A percentile compares a stretch with the other conserved stretches of the same genome.
Evolutionary conservation across 2,113 vertebrate species (phyloP).

Genomic region (Anhinga anhinga): DNA sequence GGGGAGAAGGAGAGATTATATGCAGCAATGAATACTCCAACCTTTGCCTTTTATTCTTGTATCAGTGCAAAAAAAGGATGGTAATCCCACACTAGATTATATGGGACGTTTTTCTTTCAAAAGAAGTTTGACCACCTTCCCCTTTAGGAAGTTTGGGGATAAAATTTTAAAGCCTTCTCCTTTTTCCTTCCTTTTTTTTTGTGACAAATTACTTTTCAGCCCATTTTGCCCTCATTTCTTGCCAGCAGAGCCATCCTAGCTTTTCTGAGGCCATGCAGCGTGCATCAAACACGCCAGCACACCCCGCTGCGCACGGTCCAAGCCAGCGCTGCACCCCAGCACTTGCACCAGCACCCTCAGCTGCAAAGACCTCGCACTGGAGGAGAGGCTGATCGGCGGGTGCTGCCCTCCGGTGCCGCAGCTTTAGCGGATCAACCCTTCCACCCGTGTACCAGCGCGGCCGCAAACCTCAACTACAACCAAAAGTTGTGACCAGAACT

Average conservation of each 20-base stretch:
- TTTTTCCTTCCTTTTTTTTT: not conserved
- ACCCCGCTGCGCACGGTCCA: fast-evolving
- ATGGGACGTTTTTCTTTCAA: not conserved
- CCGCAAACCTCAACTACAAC: not conserved
- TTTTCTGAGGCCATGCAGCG: not conserved
- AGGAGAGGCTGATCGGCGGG: too few relatives aligned
- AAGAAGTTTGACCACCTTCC: not conserved
- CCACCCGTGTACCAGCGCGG: fast-evolving
- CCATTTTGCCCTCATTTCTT: not conserved
- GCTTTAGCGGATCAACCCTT: not conserved
- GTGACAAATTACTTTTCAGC: not conserved
- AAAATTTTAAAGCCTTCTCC: not conserved
- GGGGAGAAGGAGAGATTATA: not conserved
- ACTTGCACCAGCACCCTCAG: not conserved
- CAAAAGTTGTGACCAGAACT: not conserved
- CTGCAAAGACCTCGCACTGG: not conserved
- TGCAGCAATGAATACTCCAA: not conserved
- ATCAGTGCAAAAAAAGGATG: too few relatives aligned
- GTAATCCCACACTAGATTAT: fast-evolving
- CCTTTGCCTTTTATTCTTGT: not conserved
- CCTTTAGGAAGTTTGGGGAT: not conserved
- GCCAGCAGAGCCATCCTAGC: not conserved
- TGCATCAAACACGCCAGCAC: fast-evolving
- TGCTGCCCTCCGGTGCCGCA: fast-evolving
- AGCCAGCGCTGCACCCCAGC: not conserved